Base-by-base conservation (phyloP, 1,140 invertebrate genomes). In the Nymphalis io region DNA sequence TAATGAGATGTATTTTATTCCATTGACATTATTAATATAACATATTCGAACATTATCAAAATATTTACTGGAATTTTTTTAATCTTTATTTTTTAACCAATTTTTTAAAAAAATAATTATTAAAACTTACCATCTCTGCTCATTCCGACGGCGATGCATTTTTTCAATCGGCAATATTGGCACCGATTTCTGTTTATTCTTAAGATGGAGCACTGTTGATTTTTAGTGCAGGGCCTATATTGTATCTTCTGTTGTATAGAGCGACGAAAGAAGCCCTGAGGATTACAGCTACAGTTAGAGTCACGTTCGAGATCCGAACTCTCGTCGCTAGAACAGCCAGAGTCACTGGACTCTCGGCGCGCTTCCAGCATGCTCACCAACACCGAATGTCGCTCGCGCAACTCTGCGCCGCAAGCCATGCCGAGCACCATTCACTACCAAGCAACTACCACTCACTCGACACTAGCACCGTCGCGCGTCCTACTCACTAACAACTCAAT, bases 241-340 rank as follows among this genome's bases (percentile, higher is more conserved):
- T 98, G 97, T 74, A 99, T 99, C 93, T 99, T 99, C 93, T 99
- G 98, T 93, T 99, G 98, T 87, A 99, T 99, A 92, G 97, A 96
- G 81, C 96, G 94, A 66, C 96, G 93, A 93, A 97, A 97, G 93
- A 96, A 96, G 78, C 96, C 96, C 96, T 96, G 95, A 70, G 93
- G 93, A 93, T 90, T 89, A 94, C 88, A 95, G 93, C 80, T 94
- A 93, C 93, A 90, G 74, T 91, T 90, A 91, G 84, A 85, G 72
- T 90, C 86, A 55, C 83, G 81, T 72, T 89, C 87, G 63, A 74
- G 72, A 58, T 92, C 91, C 40, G 89, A 88, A 75, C 86, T 86
- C 51, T 90, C 89, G 80, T 94, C 94, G 81, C 94, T 94, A 75
- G 94, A 94, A 87, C 93, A 94, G 65, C 93, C 93, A 57, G 93